Percentiles rank a stretch among this genome's conserved stretches.
These are phyloP conservation scores for Eugnorisma glareosa DNA, from an alignment of 2,888 invertebrate genomes.

Conservation along the genomic window DNA sequence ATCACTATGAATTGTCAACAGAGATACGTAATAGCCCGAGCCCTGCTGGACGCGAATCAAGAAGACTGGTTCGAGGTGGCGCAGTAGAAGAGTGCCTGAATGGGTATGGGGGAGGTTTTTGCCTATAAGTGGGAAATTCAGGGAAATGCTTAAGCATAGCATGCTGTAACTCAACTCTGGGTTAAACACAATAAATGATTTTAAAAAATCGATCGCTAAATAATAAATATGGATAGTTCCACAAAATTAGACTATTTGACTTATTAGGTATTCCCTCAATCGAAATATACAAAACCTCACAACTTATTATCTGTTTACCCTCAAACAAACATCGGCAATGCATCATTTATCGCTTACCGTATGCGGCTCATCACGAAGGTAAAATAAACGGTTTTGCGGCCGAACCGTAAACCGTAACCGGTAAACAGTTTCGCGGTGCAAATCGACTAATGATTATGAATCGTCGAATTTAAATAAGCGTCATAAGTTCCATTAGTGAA, in stretches of 20 bases:
- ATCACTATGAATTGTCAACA: too few relatives aligned
- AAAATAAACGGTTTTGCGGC: conserved; percentile 22
- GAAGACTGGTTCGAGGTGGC: too few relatives aligned
- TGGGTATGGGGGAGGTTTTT: background rate
- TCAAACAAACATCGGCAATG: conserved; percentile 5
- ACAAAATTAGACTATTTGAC: background rate
- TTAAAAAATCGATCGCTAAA: too few relatives aligned
- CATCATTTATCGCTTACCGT: background rate
- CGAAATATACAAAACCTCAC: background rate
- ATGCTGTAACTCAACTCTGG: too few relatives aligned
- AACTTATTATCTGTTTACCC: background rate
- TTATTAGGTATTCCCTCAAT: background rate
- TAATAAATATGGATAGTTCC: too few relatives aligned
- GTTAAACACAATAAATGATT: too few relatives aligned
- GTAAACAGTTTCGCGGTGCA: conserved; percentile 48
- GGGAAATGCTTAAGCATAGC: too few relatives aligned
- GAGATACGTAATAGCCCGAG: too few relatives aligned
- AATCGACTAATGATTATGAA: conserved; percentile 56
- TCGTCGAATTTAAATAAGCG: conserved; percentile 51
- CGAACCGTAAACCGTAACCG: background rate
- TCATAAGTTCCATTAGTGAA: conserved; percentile 51
- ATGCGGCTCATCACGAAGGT: conserved; percentile 24
- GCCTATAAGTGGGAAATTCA: background rate
- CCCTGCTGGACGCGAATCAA: too few relatives aligned
- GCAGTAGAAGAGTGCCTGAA: too few relatives aligned